These are phyloP conservation scores for Opisthocomus hoazin DNA, from an alignment of 2,113 vertebrate species.

Conservation along the genomic window DNA sequence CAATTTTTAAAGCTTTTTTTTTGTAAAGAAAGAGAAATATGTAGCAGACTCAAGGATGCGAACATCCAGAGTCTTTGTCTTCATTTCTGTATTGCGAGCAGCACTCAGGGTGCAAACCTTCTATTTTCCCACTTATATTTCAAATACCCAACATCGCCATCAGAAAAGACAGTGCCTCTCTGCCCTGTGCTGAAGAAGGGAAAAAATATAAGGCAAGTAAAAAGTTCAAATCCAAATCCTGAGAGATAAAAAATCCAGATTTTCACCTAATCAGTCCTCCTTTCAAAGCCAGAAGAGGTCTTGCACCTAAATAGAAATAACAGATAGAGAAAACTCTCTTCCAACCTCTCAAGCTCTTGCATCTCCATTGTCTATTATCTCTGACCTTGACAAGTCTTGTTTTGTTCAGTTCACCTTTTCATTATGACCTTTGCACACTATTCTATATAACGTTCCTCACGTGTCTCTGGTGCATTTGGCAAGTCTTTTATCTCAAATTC, in stretches of 20 bases:
- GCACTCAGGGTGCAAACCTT: neutral
- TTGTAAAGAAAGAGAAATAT: neutral
- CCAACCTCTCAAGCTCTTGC: neutral
- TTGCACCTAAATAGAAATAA: neutral
- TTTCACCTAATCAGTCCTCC: neutral
- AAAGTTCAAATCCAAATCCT: neutral
- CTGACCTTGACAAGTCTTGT: neutral
- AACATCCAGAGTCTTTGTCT: neutral
- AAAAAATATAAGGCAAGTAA: neutral
- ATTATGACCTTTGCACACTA: neutral
- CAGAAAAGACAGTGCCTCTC: neutral
- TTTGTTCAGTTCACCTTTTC: neutral
- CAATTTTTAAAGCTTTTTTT: neutral
- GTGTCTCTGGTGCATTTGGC: neutral
- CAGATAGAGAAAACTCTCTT: neutral
- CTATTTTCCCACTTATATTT: neutral
- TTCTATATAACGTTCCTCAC: neutral
- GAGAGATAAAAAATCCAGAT: neutral
- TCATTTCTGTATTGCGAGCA: neutral
- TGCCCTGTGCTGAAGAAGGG: neutral
- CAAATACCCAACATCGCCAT: neutral
- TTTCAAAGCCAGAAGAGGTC: neutral
- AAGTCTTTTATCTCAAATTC: neutral
- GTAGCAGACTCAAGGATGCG: accelerated
- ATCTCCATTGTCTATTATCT: neutral